Percentiles rank a stretch among this genome's conserved stretches.
These are phyloP conservation scores for Xerus inauris DNA, from an alignment of 2,113 vertebrate species.

Conservation along the genomic window DNA sequence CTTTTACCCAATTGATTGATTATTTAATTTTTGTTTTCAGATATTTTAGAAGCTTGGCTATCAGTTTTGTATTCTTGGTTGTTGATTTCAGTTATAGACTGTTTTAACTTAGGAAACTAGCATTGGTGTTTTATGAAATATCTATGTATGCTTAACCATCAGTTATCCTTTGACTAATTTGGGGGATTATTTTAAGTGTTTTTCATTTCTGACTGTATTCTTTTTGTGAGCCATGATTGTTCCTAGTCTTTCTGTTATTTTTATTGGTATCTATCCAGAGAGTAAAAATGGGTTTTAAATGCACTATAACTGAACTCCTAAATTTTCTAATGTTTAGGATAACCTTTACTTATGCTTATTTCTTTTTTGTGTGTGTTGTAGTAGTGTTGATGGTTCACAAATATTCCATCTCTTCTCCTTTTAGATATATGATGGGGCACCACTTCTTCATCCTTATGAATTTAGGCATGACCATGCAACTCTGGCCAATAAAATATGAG, in stretches of 20 bases:
- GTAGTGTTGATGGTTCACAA: not conserved
- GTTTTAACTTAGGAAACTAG: not conserved
- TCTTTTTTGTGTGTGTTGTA: not conserved
- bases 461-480: not conserved
- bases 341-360: not conserved
- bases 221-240: not conserved
- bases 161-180: not conserved
- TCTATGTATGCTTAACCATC: slow-evolving; percentile 1
- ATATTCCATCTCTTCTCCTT: not conserved
- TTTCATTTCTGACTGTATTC: not conserved
- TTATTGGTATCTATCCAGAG: not conserved
- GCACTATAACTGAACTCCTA: slow-evolving; percentile 26
- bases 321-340: not conserved
- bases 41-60: not conserved
- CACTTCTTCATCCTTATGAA: not conserved
- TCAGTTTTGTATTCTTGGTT: not conserved
- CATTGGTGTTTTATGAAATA: not conserved
- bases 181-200: not conserved
- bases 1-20: not conserved
- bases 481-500: not conserved
- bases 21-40: not conserved
- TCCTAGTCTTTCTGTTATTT: not conserved
- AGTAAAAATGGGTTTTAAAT: not conserved
- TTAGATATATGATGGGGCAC: not conserved
- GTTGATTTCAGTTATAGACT: not conserved